phyloP scores from a whole-genome alignment of 2,797 vertebrate species.

The Poeciliopsis presidionis region DNA sequence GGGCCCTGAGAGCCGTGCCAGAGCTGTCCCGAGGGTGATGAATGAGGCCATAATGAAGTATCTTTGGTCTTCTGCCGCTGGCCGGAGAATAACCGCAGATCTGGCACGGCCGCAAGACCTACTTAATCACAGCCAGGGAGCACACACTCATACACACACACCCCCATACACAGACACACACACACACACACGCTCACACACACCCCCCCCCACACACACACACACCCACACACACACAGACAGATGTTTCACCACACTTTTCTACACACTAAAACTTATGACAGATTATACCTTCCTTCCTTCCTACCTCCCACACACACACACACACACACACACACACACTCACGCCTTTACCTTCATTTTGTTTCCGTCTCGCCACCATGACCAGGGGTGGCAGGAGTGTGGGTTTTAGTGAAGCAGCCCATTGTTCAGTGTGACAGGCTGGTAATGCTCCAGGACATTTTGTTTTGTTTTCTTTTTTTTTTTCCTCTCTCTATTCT shows the following conservation, averaged over 20 bases:
- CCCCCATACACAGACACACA: neutral
- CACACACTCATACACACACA: slow-evolving; percentile 1
- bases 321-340: slow-evolving; percentile 10
- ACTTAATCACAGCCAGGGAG: slow-evolving; percentile 58
- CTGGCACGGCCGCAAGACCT: slow-evolving; percentile 58
- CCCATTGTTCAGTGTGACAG: slow-evolving; percentile 63
- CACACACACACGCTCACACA: slow-evolving; percentile 1
- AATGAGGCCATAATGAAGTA: slow-evolving; percentile 81
- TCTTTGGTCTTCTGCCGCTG: slow-evolving; percentile 70
- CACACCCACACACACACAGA: neutral
- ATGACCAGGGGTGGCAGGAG: slow-evolving; percentile 38
- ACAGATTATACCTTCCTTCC: slow-evolving; percentile 48
- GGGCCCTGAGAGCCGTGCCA: slow-evolving; percentile 60
- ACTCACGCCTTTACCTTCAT: slow-evolving; percentile 32
- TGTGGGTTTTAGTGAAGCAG: slow-evolving; percentile 56
- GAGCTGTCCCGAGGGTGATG: slow-evolving; percentile 75
- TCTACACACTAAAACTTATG: slow-evolving; percentile 42
- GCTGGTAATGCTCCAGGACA: slow-evolving; percentile 42
- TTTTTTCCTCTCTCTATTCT: neutral
- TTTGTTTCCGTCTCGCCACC: slow-evolving; percentile 31
- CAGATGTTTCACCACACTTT: slow-evolving; percentile 23
- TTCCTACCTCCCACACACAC: slow-evolving; percentile 41
- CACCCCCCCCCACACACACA: no score
- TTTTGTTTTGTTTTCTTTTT: slow-evolving; percentile 20
- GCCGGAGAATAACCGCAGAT: slow-evolving; percentile 68